Percentiles rank a stretch among this genome's conserved stretches.
These are phyloP conservation scores for Netelia melanura DNA, from an alignment of 2,888 invertebrate species.

Conservation along the genomic window DNA sequence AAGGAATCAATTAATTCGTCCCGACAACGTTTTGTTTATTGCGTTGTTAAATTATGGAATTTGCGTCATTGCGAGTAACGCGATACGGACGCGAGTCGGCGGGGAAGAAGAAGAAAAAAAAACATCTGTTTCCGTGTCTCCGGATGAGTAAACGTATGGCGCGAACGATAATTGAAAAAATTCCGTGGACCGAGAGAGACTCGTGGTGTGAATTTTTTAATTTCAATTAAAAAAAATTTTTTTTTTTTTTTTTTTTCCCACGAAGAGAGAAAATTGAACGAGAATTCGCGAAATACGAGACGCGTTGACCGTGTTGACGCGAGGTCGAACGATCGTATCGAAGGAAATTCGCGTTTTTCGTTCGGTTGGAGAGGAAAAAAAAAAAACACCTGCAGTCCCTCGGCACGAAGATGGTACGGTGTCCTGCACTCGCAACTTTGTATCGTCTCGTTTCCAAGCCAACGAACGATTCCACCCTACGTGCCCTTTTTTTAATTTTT, in stretches of 20 bases:
- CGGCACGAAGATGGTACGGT: slow-evolving; percentile 57
- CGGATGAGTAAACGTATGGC: background rate
- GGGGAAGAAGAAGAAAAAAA: slow-evolving; percentile 7
- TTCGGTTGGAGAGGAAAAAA: background rate
- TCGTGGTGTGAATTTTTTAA: background rate
- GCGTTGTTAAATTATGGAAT: slow-evolving; percentile 15
- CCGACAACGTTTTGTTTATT: background rate
- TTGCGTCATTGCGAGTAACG: slow-evolving; percentile 47
- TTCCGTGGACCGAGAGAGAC: background rate
- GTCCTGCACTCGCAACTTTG: slow-evolving; percentile 39
- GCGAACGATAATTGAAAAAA: background rate
- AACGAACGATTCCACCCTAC: slow-evolving; percentile 11
- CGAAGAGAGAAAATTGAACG: background rate
- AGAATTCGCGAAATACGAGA: background rate
- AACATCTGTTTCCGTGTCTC: background rate
- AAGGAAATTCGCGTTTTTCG: background rate
- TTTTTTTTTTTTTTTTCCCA: background rate
- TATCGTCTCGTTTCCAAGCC: slow-evolving; percentile 61
- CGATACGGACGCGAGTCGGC: background rate
- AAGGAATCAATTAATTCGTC: background rate
- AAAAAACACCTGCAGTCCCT: slow-evolving; percentile 22
- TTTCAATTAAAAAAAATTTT: too few species aligned
- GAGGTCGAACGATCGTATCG: too few species aligned
- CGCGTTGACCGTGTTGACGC: background rate
- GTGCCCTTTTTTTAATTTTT: too few species aligned